These are phyloP conservation scores for Meteorus cinctellus DNA, from an alignment of 2,888 invertebrate genomes.

Conservation along the genomic window DNA sequence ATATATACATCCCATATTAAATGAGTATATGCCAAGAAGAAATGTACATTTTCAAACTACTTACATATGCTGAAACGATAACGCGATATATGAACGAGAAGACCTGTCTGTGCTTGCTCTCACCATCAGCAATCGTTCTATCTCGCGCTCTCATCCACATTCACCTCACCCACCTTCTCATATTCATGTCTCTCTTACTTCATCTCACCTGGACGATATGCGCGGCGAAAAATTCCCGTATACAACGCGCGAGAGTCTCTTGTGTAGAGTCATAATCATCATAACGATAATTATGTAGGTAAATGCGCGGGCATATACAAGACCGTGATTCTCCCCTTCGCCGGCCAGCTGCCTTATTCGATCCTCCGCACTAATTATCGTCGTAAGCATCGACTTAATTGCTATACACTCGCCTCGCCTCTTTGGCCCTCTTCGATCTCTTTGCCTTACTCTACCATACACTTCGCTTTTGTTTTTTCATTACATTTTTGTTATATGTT, in stretches of 20 bases:
- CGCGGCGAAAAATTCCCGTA: not conserved
- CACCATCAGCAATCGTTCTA: not conserved
- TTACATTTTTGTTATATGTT: slow-evolving; percentile 1
- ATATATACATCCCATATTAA: not conserved
- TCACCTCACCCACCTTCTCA: not conserved
- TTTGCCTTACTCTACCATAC: slow-evolving; percentile 26
- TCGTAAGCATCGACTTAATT: slow-evolving; percentile 70
- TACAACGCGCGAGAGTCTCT: slow-evolving; percentile 1
- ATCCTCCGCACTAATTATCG: slow-evolving; percentile 69
- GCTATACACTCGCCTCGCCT: slow-evolving; percentile 58
- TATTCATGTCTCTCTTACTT: not conserved
- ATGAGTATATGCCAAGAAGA: slow-evolving; percentile 17
- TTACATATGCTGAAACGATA: slow-evolving; percentile 30
- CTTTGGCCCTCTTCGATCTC: slow-evolving; percentile 32
- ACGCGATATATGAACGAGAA: slow-evolving; percentile 29
- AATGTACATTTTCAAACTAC: slow-evolving; percentile 11
- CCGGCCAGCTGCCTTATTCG: slow-evolving; percentile 70
- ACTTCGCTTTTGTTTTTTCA: slow-evolving; percentile 27
- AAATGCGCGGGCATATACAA: slow-evolving; percentile 59
- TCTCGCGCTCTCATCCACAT: not conserved
- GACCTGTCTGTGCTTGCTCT: not conserved
- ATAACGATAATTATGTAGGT: slow-evolving; percentile 70
- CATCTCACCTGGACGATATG: not conserved
- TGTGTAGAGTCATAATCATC: slow-evolving; percentile 65
- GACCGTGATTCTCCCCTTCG: slow-evolving; percentile 54